Evolutionary conservation across 2,113 vertebrate genomes (phyloP).

Genomic region (Psilopsiagon aurifrons): DNA sequence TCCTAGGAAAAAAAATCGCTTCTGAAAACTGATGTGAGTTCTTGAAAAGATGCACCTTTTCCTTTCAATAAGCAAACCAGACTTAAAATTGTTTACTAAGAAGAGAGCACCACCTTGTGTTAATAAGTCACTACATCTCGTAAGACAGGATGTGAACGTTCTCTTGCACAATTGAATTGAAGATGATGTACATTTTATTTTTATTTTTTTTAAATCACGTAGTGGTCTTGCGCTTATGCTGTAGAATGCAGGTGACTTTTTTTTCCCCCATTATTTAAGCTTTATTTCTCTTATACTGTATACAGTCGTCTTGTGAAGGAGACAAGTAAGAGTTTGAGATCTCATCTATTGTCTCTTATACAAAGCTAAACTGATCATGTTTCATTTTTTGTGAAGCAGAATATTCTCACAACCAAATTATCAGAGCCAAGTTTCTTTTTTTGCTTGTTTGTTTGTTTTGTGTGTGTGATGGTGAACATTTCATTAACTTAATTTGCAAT

Average conservation of each 20-base stretch:
- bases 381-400: not conserved
- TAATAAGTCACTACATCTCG: constrained; percentile 23
- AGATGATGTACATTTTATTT: not conserved
- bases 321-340: not conserved
- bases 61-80: not conserved
- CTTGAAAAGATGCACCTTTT: not conserved
- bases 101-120: constrained; percentile 81
- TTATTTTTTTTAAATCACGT: not conserved
- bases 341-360: not conserved
- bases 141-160: not conserved
- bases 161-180: not conserved
- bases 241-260: not conserved
- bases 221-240: not conserved
- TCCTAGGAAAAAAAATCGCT: not conserved
- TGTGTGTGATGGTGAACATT: not conserved
- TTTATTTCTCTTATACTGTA: not conserved
- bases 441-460: not conserved
- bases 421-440: not conserved
- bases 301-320: not conserved
- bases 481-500: not conserved
- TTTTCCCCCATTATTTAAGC: not conserved
- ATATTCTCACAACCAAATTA: not conserved
- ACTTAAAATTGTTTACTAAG: constrained; percentile 61
- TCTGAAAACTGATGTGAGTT: not conserved
- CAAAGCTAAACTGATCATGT: not conserved